Percentiles rank a stretch among this genome's conserved stretches.
These are phyloP conservation scores for Apodemia zela DNA, from an alignment of 2,888 invertebrate species.

Conservation along the genomic window DNA sequence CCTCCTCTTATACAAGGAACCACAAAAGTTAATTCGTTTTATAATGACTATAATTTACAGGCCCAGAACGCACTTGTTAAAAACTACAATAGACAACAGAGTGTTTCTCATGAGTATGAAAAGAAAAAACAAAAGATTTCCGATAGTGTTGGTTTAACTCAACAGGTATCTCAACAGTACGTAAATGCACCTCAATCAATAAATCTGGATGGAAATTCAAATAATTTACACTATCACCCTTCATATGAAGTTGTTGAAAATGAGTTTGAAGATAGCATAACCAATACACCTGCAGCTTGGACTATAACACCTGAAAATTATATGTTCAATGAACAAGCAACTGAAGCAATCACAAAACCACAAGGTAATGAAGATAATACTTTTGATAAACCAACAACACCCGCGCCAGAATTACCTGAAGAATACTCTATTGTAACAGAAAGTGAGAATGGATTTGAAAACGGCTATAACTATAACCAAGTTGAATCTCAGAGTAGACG, in stretches of 20 bases:
- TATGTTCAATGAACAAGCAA: slow-evolving; percentile 46
- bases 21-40: slow-evolving; percentile 50
- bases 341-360: slow-evolving; percentile 48
- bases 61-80: slow-evolving; percentile 53
- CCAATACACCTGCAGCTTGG: slow-evolving; percentile 60
- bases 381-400: slow-evolving; percentile 50
- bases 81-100: slow-evolving; percentile 50
- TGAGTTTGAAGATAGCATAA: slow-evolving; percentile 53
- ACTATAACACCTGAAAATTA: slow-evolving; percentile 52
- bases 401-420: slow-evolving; percentile 54
- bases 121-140: slow-evolving; percentile 56
- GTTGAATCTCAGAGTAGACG: slow-evolving; percentile 71
- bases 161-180: slow-evolving; percentile 55
- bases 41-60: slow-evolving; percentile 40
- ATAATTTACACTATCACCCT: slow-evolving; percentile 42
- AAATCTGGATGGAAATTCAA: slow-evolving; percentile 38
- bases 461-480: slow-evolving; percentile 62
- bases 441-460: slow-evolving; percentile 62
- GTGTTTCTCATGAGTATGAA: slow-evolving; percentile 47
- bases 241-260: slow-evolving; percentile 72
- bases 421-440: slow-evolving; percentile 69
- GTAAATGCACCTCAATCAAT: slow-evolving; percentile 46
- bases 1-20: slow-evolving; percentile 54
- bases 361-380: slow-evolving; percentile 44
- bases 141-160: slow-evolving; percentile 59